A percentile compares a stretch with the other conserved stretches of the same genome.
These are phyloP conservation scores for Chrysochloris asiatica DNA, from an alignment of 2,113 vertebrate species.

Conservation along the genomic window DNA sequence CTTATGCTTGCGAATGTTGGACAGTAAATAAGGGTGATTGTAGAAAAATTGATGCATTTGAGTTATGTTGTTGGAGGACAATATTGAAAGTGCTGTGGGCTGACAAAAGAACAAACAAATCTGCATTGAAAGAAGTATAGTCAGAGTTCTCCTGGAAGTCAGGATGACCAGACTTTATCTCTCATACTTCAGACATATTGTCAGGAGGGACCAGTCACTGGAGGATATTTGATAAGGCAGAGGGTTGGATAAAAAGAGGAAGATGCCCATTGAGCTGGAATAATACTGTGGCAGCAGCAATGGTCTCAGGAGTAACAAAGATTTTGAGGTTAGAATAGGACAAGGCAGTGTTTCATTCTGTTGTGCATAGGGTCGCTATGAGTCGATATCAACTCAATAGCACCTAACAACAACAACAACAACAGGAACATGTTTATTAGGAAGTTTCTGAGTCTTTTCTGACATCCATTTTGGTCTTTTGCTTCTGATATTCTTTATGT, in stretches of 20 bases:
- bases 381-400: neutral
- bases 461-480: too few relatives aligned
- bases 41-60: too few relatives aligned
- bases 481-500: too few relatives aligned
- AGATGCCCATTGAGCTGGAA: neutral
- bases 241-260: neutral
- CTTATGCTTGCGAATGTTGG: too few relatives aligned
- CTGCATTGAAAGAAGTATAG: too few relatives aligned
- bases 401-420: neutral
- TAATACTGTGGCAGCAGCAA: neutral
- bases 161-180: neutral
- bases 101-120: too few relatives aligned
- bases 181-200: neutral
- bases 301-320: neutral
- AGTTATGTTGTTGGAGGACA: too few relatives aligned
- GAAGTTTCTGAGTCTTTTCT: too few relatives aligned
- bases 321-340: neutral
- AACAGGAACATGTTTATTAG: too few relatives aligned
- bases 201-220: neutral
- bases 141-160: too few relatives aligned
- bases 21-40: too few relatives aligned
- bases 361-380: neutral
- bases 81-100: too few relatives aligned
- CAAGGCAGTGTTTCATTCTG: neutral
- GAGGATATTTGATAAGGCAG: neutral